Conservation (phyloP, 2,797 vertebrate species). For the Peromyscus eremicus region DNA sequence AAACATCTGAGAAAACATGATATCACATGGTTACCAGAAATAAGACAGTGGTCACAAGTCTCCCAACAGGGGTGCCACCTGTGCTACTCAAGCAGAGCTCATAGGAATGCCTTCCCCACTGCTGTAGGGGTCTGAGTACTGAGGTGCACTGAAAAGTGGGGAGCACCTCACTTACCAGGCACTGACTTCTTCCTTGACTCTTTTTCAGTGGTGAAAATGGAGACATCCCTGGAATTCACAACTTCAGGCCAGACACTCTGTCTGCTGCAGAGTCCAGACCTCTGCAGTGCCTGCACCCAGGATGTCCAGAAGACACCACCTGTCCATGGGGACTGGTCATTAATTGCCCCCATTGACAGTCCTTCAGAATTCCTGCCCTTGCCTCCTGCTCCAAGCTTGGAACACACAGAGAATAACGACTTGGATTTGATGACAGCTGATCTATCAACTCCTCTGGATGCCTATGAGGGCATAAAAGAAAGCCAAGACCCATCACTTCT, state of each 20-base stretch:
- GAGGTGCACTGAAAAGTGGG: too few relatives aligned
- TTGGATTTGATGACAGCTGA: too few relatives aligned
- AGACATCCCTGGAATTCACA: not conserved
- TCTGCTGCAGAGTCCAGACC: not conserved
- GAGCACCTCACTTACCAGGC: not conserved
- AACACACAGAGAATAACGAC: too few relatives aligned
- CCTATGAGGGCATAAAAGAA: not conserved
- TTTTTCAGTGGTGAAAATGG: constrained; percentile 59
- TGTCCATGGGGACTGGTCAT: too few relatives aligned
- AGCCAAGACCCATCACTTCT: not conserved
- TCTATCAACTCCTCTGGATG: not conserved
- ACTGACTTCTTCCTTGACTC: constrained; percentile 47
- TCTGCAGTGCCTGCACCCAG: too few relatives aligned
- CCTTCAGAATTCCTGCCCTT: too few relatives aligned
- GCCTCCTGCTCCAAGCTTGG: too few relatives aligned
- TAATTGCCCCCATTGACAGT: too few relatives aligned
- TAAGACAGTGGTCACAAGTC: too few relatives aligned
- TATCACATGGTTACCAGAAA: not conserved
- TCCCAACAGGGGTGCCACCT: not conserved
- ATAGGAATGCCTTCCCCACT: too few relatives aligned
- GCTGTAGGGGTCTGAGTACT: not conserved
- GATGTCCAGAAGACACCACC: too few relatives aligned
- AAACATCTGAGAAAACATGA: not conserved
- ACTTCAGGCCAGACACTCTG: not conserved
- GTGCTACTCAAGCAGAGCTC: not conserved